phyloP scores from a whole-genome alignment of 2,113 vertebrate species.

The Bungarus multicinctus region DNA sequence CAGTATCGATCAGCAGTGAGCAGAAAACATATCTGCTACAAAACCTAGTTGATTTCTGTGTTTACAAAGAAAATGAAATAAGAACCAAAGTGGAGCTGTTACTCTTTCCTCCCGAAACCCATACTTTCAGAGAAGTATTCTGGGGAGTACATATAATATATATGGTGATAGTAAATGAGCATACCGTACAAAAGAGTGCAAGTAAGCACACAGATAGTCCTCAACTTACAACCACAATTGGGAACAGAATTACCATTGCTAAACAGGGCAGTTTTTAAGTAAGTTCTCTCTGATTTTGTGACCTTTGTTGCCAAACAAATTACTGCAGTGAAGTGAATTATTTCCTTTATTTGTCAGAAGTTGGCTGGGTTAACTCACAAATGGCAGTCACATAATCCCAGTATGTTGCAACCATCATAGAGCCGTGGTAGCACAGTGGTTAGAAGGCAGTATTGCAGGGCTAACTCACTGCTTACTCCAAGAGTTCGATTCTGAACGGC shows the following conservation, averaged over 20 bases:
- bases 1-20: slow-evolving; percentile 1
- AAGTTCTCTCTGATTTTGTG: neutral
- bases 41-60: neutral
- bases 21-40: neutral
- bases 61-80: neutral
- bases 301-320: neutral
- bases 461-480: no score
- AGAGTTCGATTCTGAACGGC: no score
- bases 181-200: neutral
- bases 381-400: neutral
- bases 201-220: neutral
- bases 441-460: no score
- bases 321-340: neutral
- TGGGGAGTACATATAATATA: neutral
- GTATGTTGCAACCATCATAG: neutral
- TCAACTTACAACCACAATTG: neutral
- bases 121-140: neutral
- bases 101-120: neutral
- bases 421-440: no score
- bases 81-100: neutral
- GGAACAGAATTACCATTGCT: neutral
- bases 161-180: no score
- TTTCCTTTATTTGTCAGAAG: neutral
- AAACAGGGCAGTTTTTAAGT: neutral
- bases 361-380: neutral